phyloP scores from a whole-genome alignment of 2,888 invertebrate genomes.

The Tetropium fuscum region DNA sequence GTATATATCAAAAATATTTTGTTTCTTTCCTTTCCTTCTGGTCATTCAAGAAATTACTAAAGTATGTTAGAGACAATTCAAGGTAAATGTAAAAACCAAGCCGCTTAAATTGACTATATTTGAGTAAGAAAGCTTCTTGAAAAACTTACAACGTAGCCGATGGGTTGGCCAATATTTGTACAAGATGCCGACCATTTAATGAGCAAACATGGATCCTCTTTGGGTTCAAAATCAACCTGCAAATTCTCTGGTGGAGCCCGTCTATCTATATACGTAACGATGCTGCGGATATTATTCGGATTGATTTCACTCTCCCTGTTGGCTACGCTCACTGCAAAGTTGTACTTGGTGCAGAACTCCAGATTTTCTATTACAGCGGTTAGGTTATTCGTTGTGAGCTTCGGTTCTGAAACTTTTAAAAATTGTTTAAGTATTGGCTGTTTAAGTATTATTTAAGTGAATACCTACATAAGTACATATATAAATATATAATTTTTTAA shows the following conservation, averaged over 20 bases:
- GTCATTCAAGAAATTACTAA: not conserved
- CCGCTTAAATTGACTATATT: not conserved
- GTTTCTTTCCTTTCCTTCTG: too few relatives aligned
- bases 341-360: constrained; percentile 54
- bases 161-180: constrained; percentile 52
- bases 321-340: constrained; percentile 49
- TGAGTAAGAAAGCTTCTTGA: not conserved
- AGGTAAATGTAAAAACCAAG: not conserved
- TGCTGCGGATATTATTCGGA: constrained; percentile 51
- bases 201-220: constrained; percentile 52
- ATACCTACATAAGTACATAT: too few relatives aligned
- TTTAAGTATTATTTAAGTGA: too few relatives aligned
- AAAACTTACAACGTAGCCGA: constrained; percentile 55
- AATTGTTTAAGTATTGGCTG: too few relatives aligned
- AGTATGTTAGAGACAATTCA: too few relatives aligned
- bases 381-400: constrained; percentile 49
- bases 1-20: too few relatives aligned
- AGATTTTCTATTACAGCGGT: constrained; percentile 48
- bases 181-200: constrained; percentile 58
- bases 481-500: too few relatives aligned
- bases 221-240: constrained; percentile 52
- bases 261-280: constrained; percentile 52
- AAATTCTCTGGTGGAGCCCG: constrained; percentile 49
- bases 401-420: constrained; percentile 48
- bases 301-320: constrained; percentile 43